Conservation (phyloP, 2,888 invertebrate genomes). For the Sycophila texana region DNA sequence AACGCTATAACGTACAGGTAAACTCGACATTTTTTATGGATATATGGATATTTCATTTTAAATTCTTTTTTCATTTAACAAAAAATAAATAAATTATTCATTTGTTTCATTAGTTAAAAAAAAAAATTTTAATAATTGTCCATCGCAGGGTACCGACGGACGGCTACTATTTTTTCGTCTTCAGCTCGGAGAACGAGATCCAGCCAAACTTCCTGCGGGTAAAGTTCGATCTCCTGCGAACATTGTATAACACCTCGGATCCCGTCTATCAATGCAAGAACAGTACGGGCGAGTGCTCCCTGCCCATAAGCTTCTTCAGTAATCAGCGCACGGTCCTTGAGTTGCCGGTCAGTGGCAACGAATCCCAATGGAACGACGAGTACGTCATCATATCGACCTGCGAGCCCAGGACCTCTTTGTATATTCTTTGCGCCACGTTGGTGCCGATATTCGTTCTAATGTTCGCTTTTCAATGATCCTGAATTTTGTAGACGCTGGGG, state of each 20-base stretch:
- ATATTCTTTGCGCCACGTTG: slow-evolving; percentile 82
- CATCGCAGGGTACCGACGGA: slow-evolving; percentile 82
- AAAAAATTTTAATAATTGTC: not conserved
- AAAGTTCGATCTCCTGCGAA: slow-evolving; percentile 83
- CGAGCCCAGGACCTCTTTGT: slow-evolving; percentile 84
- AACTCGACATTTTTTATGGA: too few relatives aligned
- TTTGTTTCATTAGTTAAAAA: slow-evolving; percentile 1
- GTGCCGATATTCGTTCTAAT: slow-evolving; percentile 84
- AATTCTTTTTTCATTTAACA: too few relatives aligned
- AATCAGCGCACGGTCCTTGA: slow-evolving; percentile 84
- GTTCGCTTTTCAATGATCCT: slow-evolving; percentile 82
- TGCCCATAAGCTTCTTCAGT: slow-evolving; percentile 83
- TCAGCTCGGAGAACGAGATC: slow-evolving; percentile 88
- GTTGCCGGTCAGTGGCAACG: slow-evolving; percentile 81
- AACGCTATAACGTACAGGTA: slow-evolving; percentile 84
- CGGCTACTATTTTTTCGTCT: slow-evolving; percentile 90
- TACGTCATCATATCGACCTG: slow-evolving; percentile 85
- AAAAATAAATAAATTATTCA: too few relatives aligned
- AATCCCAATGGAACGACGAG: slow-evolving; percentile 84
- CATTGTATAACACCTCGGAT: slow-evolving; percentile 82
- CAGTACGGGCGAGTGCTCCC: slow-evolving; percentile 80
- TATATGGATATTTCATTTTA: too few relatives aligned
- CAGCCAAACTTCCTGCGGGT: slow-evolving; percentile 84
- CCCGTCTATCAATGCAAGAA: slow-evolving; percentile 81
- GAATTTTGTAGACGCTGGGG: not conserved